These are phyloP conservation scores for Lampris megalopsis DNA, from an alignment of 2,113 vertebrate genomes.

Conservation along the genomic window DNA sequence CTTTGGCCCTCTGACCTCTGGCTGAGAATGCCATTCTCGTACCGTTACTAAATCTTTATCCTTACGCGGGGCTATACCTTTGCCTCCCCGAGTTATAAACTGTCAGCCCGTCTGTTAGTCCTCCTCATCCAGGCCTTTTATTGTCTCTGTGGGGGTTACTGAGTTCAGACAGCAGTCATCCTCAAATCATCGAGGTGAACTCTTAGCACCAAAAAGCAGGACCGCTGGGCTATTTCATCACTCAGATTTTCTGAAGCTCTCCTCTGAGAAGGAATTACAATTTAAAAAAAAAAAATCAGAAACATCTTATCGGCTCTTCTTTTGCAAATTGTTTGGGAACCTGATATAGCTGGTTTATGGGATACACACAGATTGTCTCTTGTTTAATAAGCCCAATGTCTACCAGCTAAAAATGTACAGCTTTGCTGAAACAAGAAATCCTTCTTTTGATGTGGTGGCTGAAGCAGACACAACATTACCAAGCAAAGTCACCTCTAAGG, in stretches of 20 bases:
- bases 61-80: slow-evolving; percentile 64
- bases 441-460: too few relatives aligned
- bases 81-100: slow-evolving; percentile 80
- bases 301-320: background rate
- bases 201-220: slow-evolving; percentile 47
- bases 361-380: too few relatives aligned
- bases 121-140: slow-evolving; percentile 83
- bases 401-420: background rate
- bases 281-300: too few relatives aligned
- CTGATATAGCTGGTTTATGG: too few relatives aligned
- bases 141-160: slow-evolving; percentile 81
- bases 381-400: background rate
- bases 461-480: too few relatives aligned
- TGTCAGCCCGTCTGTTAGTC: slow-evolving; percentile 75
- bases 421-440: too few relatives aligned
- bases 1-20: slow-evolving; percentile 78
- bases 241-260: slow-evolving; percentile 35
- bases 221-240: slow-evolving; percentile 55
- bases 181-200: slow-evolving; percentile 72
- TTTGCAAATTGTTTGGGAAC: background rate
- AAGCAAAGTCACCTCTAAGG: too few relatives aligned
- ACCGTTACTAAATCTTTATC: slow-evolving; percentile 82
- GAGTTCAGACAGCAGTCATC: slow-evolving; percentile 82
- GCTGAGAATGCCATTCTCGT: slow-evolving; percentile 79
- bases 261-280: too few relatives aligned